Conservation (phyloP, 2,113 vertebrate species). For the Hiodon tergisus region DNA sequence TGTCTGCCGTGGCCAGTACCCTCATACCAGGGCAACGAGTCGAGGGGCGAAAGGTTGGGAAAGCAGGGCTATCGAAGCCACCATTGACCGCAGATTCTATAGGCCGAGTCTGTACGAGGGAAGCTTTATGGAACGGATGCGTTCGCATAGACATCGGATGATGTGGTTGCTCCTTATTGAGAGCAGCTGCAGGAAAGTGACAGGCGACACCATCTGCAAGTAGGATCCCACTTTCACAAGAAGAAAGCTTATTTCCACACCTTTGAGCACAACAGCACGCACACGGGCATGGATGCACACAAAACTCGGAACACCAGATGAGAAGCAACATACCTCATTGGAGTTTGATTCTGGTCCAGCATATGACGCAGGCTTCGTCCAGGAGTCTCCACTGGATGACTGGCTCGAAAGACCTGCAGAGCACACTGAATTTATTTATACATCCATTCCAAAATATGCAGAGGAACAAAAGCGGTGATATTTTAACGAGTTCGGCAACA, state of each 20-base stretch:
- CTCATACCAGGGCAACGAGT: background rate
- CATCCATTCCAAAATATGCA: too few species aligned
- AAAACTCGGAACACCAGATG: background rate
- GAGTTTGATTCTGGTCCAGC: conserved; percentile 78
- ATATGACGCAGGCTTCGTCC: conserved; percentile 89
- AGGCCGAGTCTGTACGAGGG: too few species aligned
- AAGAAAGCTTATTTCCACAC: too few species aligned
- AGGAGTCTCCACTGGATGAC: conserved; percentile 78
- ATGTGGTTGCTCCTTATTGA: too few species aligned
- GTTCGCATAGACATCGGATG: too few species aligned
- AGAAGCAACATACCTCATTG: conserved; percentile 65
- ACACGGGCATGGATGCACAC: background rate
- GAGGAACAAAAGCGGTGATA: too few species aligned
- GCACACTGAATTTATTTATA: background rate
- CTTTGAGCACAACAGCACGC: too few species aligned
- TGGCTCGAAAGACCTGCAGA: conserved; percentile 78
- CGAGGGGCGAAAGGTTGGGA: background rate
- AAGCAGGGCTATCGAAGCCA: background rate
- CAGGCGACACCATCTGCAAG: too few species aligned
- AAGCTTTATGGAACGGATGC: too few species aligned
- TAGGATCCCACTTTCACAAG: too few species aligned
- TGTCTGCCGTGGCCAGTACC: background rate
- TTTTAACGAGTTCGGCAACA: too few species aligned
- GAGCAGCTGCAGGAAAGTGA: too few species aligned
- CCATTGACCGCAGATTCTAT: background rate